Conservation (phyloP, 2,888 invertebrate genomes). For the Drosophila nigricruria region DNA sequence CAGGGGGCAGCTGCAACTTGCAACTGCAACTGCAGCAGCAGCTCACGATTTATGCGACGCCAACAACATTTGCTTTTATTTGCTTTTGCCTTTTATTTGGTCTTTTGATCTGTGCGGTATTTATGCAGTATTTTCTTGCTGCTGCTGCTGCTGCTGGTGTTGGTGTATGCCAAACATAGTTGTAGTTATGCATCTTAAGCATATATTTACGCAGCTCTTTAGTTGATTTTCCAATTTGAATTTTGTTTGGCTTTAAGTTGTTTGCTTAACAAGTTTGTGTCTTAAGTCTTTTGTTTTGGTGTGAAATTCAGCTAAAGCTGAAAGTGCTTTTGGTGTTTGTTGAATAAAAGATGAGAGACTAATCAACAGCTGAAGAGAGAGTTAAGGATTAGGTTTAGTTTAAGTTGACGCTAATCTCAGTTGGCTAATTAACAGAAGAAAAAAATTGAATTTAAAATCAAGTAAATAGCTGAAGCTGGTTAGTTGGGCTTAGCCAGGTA, state of each 20-base stretch:
- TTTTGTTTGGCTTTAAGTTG: background rate
- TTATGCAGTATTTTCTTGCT: conserved; percentile 15
- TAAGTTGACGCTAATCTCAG: conserved; percentile 7
- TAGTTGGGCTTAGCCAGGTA: background rate
- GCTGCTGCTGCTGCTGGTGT: no score
- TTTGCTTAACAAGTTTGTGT: conserved; percentile 49
- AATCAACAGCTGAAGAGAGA: conserved; percentile 9
- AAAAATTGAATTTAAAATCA: background rate
- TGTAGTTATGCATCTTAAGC: conserved; percentile 18
- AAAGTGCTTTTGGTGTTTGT: background rate
- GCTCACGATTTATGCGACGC: conserved; percentile 52
- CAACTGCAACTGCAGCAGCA: conserved; percentile 37
- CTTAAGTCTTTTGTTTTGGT: conserved; percentile 63
- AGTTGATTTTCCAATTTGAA: conserved; percentile 20
- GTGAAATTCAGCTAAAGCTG: conserved; percentile 6
- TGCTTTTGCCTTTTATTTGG: conserved; percentile 5
- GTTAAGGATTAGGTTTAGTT: background rate
- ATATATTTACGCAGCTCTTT: conserved; percentile 21
- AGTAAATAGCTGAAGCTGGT: conserved; percentile 1
- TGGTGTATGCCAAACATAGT: conserved; percentile 5
- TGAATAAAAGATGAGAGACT: conserved; percentile 7
- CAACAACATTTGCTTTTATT: conserved; percentile 46
- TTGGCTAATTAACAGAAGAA: conserved; percentile 1
- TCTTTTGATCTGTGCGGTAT: conserved; percentile 45
- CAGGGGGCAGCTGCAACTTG: conserved; percentile 37